Evolutionary conservation across 2,113 vertebrate species (phyloP).

Genomic region (Phylloscopus whistleri): DNA sequence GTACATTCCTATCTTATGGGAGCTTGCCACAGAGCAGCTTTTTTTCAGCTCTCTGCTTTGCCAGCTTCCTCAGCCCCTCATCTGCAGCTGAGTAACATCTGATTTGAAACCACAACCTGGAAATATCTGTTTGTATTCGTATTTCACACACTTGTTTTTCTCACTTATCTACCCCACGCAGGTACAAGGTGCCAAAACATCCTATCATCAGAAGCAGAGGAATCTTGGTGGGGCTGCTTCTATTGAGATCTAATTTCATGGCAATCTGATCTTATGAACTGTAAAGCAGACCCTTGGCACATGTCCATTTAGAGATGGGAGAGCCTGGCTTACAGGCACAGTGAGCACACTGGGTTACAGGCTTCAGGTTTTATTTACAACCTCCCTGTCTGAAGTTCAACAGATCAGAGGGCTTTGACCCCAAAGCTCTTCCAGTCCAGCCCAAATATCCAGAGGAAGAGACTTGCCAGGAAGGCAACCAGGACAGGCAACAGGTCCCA

Average conservation of each 20-base stretch:
- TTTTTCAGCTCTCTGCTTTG: neutral
- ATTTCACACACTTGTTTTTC: neutral
- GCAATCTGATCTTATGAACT: neutral
- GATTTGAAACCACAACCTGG: neutral
- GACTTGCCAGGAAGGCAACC: neutral
- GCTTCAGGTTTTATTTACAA: neutral
- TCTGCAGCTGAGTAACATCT: neutral
- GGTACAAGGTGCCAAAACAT: neutral
- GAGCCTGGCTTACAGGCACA: neutral
- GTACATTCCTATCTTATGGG: neutral
- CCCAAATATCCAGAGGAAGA: neutral
- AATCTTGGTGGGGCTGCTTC: neutral
- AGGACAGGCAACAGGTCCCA: fast-evolving
- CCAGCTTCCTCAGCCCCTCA: neutral
- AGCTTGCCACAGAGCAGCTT: neutral
- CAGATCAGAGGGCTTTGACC: neutral
- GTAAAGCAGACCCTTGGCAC: neutral
- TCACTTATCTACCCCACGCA: neutral
- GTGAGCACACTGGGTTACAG: neutral
- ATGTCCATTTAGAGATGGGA: neutral
- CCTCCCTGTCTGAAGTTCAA: neutral
- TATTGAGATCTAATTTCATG: neutral
- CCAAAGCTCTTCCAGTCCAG: neutral
- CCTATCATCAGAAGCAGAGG: neutral
- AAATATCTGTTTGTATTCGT: neutral